These are phyloP conservation scores for Glossophaga mutica DNA, from an alignment of 2,797 vertebrate species.

Conservation along the genomic window DNA sequence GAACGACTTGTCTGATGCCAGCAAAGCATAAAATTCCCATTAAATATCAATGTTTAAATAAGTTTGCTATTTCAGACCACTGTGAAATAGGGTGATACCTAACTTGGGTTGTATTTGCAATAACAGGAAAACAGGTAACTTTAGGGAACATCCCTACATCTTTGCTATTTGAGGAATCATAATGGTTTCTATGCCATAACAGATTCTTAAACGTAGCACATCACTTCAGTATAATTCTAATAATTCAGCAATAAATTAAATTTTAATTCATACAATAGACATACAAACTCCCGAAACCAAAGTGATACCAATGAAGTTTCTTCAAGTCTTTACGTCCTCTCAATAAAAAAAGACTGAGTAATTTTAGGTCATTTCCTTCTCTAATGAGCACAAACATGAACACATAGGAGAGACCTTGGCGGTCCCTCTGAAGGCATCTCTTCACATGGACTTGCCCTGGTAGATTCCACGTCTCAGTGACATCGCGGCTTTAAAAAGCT, in stretches of 20 bases:
- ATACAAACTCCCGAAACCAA: neutral
- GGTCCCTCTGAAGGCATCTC: neutral
- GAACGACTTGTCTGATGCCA: neutral
- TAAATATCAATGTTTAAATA: neutral
- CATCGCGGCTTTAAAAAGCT: neutral
- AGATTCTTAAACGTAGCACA: neutral
- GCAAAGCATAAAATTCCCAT: neutral
- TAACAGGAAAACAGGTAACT: neutral
- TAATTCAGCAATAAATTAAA: constrained; percentile 44
- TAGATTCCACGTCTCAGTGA: neutral
- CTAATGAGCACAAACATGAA: constrained; percentile 30
- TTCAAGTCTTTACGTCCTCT: neutral
- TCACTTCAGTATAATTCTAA: neutral
- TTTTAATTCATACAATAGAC: neutral
- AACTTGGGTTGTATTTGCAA: neutral
- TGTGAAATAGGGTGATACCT: neutral
- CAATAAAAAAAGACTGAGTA: neutral
- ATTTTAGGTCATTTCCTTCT: neutral
- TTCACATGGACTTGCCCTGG: neutral
- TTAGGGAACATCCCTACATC: neutral
- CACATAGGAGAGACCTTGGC: neutral
- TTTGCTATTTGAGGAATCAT: neutral
- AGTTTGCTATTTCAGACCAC: neutral
- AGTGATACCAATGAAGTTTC: constrained; percentile 12
- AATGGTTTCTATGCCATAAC: neutral